phyloP scores from a whole-genome alignment of 1,140 invertebrate genomes.

The Nasonia longicornis region DNA sequence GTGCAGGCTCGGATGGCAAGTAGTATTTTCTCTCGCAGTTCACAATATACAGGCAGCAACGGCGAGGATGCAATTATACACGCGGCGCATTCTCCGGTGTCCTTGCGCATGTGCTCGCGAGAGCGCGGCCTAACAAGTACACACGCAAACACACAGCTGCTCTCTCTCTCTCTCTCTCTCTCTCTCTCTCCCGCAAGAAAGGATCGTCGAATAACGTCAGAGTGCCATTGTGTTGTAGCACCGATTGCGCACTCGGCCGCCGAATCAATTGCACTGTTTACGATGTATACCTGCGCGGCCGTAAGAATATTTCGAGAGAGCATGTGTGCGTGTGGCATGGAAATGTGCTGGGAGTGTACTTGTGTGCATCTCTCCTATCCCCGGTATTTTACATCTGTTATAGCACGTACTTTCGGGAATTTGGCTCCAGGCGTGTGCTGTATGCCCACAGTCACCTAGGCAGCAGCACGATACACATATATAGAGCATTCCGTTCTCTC shows the following conservation, averaged over 20 bases:
- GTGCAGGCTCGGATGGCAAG: too few relatives aligned
- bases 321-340: background rate
- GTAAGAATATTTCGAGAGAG: background rate
- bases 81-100: constrained; percentile 18
- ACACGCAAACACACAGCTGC: background rate
- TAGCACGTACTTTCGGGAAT: background rate
- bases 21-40: background rate
- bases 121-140: constrained; percentile 48
- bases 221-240: constrained; percentile 17
- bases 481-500: background rate
- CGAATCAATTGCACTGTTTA: constrained; percentile 25
- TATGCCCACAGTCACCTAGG: background rate
- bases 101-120: constrained; percentile 28
- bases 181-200: constrained; percentile 47
- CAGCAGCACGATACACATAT: too few relatives aligned
- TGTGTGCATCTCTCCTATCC: background rate
- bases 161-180: background rate
- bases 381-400: background rate
- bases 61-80: background rate
- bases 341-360: background rate
- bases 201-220: constrained; percentile 51
- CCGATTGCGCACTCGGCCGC: constrained; percentile 12
- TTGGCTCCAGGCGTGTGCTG: background rate
- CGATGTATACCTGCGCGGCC: background rate
- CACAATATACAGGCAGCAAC: background rate